Percentiles rank a stretch among this genome's conserved stretches.
Conservation (phyloP, 2,113 vertebrate genomes). For the Bungarus multicinctus region DNA sequence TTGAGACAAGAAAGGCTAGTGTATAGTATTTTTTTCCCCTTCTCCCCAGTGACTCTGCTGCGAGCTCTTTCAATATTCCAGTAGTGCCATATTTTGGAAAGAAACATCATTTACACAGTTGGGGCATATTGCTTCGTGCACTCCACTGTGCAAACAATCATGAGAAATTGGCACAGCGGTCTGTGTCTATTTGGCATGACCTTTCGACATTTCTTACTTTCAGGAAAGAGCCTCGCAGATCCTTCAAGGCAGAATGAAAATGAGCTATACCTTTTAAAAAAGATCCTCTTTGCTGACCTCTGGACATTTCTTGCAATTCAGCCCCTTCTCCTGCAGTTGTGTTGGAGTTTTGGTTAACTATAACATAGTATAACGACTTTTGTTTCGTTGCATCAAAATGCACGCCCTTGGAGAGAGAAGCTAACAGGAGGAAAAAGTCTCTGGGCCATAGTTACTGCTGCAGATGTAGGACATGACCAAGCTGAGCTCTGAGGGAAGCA, state of each 20-base stretch:
- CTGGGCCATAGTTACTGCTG: slow-evolving; percentile 30
- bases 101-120: slow-evolving; percentile 53
- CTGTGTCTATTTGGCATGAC: slow-evolving; percentile 59
- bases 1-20: not conserved
- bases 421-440: slow-evolving; percentile 55
- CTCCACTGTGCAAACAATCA: slow-evolving; percentile 57
- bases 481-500: not conserved
- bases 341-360: slow-evolving; percentile 40
- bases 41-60: not conserved
- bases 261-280: slow-evolving; percentile 50
- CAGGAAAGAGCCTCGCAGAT: slow-evolving; percentile 33
- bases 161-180: slow-evolving; percentile 53
- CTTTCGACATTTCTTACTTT: slow-evolving; percentile 45
- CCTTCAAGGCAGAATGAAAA: slow-evolving; percentile 58
- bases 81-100: slow-evolving; percentile 40
- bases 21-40: not conserved
- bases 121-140: slow-evolving; percentile 62
- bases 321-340: slow-evolving; percentile 12
- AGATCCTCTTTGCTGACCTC: slow-evolving; percentile 57
- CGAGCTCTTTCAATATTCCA: slow-evolving; percentile 29
- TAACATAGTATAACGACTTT: not conserved
- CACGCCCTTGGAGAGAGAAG: not conserved
- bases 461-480: slow-evolving; percentile 6
- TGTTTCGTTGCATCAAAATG: not conserved
- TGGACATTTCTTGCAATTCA: slow-evolving; percentile 17